A percentile compares a stretch with the other conserved stretches of the same genome.
phyloP scores from a whole-genome alignment of 2,888 invertebrate genomes.

The Cheilosia vulpina region DNA sequence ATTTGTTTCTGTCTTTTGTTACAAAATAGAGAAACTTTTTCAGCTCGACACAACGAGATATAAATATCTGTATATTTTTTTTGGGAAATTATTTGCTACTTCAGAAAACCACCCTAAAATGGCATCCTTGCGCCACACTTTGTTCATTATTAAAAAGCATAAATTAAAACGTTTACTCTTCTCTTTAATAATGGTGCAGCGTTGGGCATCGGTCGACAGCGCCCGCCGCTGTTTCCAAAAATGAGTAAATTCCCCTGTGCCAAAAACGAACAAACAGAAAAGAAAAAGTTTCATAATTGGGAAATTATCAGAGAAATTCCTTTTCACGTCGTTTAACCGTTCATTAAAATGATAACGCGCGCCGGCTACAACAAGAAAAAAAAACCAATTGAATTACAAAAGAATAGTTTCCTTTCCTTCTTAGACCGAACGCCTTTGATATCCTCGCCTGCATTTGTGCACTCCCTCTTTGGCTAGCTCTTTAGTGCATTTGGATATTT shows the following conservation, averaged over 20 bases:
- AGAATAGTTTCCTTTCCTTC: constrained; percentile 59
- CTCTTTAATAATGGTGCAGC: constrained; percentile 16
- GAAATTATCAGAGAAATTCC: constrained; percentile 73
- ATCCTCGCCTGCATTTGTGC: constrained; percentile 24
- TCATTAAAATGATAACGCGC: constrained; percentile 70
- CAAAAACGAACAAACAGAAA: constrained; percentile 2
- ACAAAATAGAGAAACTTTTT: too few relatives aligned
- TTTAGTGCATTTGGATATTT: constrained; percentile 71
- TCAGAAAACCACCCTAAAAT: too few relatives aligned
- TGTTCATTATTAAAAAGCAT: constrained; percentile 5
- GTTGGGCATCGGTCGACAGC: too few relatives aligned
- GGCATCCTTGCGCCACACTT: background rate
- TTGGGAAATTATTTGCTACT: too few relatives aligned
- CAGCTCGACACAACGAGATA: too few relatives aligned
- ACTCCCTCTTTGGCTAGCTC: constrained; percentile 28
- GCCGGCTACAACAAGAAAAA: constrained; percentile 25
- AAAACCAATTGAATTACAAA: constrained; percentile 65
- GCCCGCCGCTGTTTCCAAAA: background rate
- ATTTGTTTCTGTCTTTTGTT: too few relatives aligned
- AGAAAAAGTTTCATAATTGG: constrained; percentile 68
- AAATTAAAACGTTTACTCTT: background rate
- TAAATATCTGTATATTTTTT: too few relatives aligned
- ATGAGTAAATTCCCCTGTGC: background rate
- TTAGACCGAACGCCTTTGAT: constrained; percentile 41
- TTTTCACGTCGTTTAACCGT: constrained; percentile 74